Conservation (phyloP, 1,140 invertebrate genomes). For the Neodiprion fabricii region DNA sequence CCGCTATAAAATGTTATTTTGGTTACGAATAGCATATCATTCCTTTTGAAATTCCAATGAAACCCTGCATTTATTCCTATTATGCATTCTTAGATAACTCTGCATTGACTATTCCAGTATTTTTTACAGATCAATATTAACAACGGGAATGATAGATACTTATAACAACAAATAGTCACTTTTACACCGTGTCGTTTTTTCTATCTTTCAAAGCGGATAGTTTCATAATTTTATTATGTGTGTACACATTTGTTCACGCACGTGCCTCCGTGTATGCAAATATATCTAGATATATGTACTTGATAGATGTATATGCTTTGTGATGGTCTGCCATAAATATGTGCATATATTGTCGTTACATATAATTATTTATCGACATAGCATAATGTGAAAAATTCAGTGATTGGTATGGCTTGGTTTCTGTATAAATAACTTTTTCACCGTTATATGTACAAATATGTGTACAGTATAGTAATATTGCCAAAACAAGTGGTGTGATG, state of each 20-base stretch:
- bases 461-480: background rate
- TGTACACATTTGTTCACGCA: background rate
- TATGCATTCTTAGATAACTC: too few relatives aligned
- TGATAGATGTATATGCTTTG: too few relatives aligned
- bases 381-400: too few relatives aligned
- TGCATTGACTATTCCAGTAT: too few relatives aligned
- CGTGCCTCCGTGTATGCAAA: background rate
- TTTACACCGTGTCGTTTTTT: background rate
- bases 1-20: background rate
- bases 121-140: too few relatives aligned
- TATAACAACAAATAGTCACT: background rate
- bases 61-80: too few relatives aligned
- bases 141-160: background rate
- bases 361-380: too few relatives aligned
- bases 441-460: background rate
- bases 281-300: background rate
- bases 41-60: background rate
- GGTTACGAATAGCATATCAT: background rate
- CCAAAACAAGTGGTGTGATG: background rate
- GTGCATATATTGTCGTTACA: too few relatives aligned
- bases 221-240: background rate
- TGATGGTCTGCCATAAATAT: too few relatives aligned
- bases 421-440: background rate
- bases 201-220: background rate
- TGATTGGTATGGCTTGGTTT: too few relatives aligned